Evolutionary conservation across 2,113 vertebrate species (phyloP), one percentile per base, ranked within the genome.

Genomic region (Festucalex cinctus): DNA sequence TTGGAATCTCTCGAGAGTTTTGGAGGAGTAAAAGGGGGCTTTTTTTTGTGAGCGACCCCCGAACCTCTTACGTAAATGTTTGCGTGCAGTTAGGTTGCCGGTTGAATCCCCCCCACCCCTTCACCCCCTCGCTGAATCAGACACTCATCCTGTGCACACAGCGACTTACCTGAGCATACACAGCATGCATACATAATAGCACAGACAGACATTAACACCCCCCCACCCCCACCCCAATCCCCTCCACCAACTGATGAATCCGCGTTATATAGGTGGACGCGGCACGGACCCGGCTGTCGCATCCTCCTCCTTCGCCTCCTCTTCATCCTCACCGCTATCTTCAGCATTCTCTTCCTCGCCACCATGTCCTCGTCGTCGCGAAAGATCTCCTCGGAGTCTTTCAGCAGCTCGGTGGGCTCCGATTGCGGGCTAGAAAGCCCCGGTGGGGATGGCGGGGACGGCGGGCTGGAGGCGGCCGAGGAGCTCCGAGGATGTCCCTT

Each of bases 361-460:
- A 93, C 82, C 86, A 97, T 96, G 95, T 95, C 95, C 91, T 92
- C 93, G 41, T 96, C 95, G 91, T 92, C 94, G 61, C 93, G 95
- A 84, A 97, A 97, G 92, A 95, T 96, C 81, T 98, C 95, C 41
- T 96, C 95, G 26, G 95, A 96, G 91, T 98, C 95, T 60, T 96
- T 96, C 89, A 96, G 95, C 90, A 96, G 95, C 91, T 98, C 95
- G 26, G 87, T 96, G 86, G 94, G 95, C 72, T 96, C 95, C 63
- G 95, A 96, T 86, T 96, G 90, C 74, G 88, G 88, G 65, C 91
- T 93, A 43, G 95, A 95, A 83, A 95, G 94, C 79, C 94, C 95
- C 76, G 94, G 88, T 43, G 84, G 79, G 69, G 89, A 95, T 69
- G 92, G 89, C 51, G 87, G 89, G 62, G 94, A 94, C 56, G 75